Evolutionary conservation across 2,113 vertebrate species (phyloP).

Genomic region (Hipposideros armiger): DNA sequence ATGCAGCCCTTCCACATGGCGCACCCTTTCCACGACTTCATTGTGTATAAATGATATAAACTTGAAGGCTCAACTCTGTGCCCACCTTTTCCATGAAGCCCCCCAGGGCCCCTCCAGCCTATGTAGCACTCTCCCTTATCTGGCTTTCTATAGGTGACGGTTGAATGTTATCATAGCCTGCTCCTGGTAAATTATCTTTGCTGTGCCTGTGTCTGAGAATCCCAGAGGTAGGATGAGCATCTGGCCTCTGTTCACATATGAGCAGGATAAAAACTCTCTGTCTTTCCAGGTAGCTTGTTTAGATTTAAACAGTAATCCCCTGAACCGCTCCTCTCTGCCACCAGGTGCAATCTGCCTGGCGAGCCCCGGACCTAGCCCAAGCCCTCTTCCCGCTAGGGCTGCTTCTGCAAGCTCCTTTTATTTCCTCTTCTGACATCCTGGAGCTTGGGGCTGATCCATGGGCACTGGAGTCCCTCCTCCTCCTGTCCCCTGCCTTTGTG

Average conservation of each 20-base stretch:
- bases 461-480: slow-evolving; percentile 50
- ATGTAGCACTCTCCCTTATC: not conserved
- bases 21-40: not conserved
- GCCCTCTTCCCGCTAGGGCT: not conserved
- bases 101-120: not conserved
- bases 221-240: slow-evolving; percentile 18
- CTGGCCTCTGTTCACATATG: not conserved
- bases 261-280: not conserved
- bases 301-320: not conserved
- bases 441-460: slow-evolving; percentile 4
- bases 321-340: not conserved
- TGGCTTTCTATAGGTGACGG: not conserved
- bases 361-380: not conserved
- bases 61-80: slow-evolving; percentile 10
- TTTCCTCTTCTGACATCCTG: slow-evolving; percentile 54
- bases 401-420: not conserved
- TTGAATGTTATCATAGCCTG: not conserved
- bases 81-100: not conserved
- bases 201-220: not conserved
- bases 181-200: slow-evolving; percentile 8
- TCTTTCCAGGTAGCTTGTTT: not conserved
- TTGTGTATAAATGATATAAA: slow-evolving; percentile 11
- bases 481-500: slow-evolving; percentile 64
- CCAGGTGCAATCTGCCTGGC: not conserved
- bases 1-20: not conserved